These are phyloP conservation scores for Lipotes vexillifer DNA, from an alignment of 2,113 vertebrate genomes.

Conservation along the genomic window DNA sequence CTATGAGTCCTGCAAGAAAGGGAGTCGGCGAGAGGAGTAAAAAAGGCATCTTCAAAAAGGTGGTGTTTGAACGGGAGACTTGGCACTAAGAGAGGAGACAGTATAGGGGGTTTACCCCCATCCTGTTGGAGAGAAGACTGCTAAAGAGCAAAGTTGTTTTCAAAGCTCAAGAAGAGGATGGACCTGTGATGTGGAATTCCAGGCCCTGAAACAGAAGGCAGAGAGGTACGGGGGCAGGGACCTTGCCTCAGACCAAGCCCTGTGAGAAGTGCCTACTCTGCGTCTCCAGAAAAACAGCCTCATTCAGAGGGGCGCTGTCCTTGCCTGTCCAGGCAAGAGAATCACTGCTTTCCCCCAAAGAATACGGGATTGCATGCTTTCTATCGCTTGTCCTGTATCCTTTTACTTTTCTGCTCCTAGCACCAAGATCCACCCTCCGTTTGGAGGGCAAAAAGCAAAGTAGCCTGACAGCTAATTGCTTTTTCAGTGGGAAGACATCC, in stretches of 20 bases:
- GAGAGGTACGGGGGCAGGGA: background rate
- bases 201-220: background rate
- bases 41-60: background rate
- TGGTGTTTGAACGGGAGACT: background rate
- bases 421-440: background rate
- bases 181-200: background rate
- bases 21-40: background rate
- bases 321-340: background rate
- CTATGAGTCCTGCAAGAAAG: background rate
- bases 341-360: rapidly evolving
- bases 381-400: background rate
- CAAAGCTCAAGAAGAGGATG: background rate
- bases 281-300: background rate
- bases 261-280: rapidly evolving
- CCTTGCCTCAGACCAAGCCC: background rate
- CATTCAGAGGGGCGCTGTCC: rapidly evolving
- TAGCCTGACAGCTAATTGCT: background rate
- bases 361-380: rapidly evolving
- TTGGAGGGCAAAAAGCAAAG: background rate
- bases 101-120: too few species aligned
- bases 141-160: background rate
- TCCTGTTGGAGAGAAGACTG: background rate
- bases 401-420: background rate
- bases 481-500: background rate
- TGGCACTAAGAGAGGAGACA: background rate